Base-by-base conservation (phyloP, 2,888 invertebrate genomes). In the Balanococcus diminutus region DNA sequence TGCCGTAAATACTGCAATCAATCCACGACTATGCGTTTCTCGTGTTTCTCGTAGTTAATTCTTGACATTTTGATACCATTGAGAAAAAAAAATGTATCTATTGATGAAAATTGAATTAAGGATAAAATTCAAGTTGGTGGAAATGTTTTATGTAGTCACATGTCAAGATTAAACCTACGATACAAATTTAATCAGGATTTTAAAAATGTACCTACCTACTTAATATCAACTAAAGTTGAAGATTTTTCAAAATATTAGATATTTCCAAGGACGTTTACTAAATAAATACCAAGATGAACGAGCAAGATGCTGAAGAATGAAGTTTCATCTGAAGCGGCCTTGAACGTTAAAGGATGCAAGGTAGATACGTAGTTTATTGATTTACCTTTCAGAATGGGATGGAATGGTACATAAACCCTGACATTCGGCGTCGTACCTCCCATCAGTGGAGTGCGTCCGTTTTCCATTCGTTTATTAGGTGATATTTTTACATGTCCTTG, bases 261-360 rank as follows among this genome's bases (percentile, higher is more conserved):
- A n/a, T n/a, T n/a, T n/a, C n/a, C n/a, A n/a, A n/a, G n/a, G n/a
- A n/a, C n/a, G n/a, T n/a, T n/a, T n/a, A 42, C 14, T 42, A 42
- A 42, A 42, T 16, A 16, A 42, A 42, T 42, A 16, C 42, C 42
- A 42, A 42, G 14, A 42, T 14, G 16, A 42, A 16, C 51, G 19
- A n/a, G 51, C 0, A 19, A 19, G n/a, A 19, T 51, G 51, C 19
- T 19, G 19, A 51, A 51, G 51, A 51, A 51, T 32, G 56, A 46
- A 82, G 31, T 31, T 82, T 81, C 22, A 82, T 82, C 56, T 82
- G 16, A 82, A 56, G n/a, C n/a, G 82, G 28, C 82, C 82, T 82
- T 82, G 82, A 82, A 82, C 82, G 82, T 81, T n/a, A 42, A 32
- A 28, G 82, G 82, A 82, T 82, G 82, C 82, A 82, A 51, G 82